Conservation (phyloP, 2,888 invertebrate species). For the Hylaea fasciaria region DNA sequence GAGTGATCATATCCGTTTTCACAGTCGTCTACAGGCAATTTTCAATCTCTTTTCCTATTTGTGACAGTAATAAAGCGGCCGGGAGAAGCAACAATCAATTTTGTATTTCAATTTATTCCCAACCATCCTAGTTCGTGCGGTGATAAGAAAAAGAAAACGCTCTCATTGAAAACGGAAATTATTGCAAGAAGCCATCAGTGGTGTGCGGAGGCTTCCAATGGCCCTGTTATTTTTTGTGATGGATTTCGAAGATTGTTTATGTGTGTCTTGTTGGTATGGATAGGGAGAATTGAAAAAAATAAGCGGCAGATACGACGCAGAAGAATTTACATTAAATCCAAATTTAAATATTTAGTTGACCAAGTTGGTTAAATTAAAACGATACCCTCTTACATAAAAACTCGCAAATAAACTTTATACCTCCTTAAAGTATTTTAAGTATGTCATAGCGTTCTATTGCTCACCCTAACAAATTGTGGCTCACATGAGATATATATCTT, state of each 20-base stretch:
- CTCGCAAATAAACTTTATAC: too few species aligned
- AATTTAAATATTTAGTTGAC: too few species aligned
- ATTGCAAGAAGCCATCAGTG: slow-evolving; percentile 84
- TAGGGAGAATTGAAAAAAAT: background rate
- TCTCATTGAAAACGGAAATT: slow-evolving; percentile 85
- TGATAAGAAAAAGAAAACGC: slow-evolving; percentile 84
- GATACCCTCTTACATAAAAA: too few species aligned
- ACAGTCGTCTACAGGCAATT: slow-evolving; percentile 74
- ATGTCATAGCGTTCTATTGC: too few species aligned
- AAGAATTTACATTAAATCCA: too few species aligned
- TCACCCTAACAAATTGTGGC: too few species aligned
- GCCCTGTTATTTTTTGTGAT: slow-evolving; percentile 50
- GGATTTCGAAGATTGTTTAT: slow-evolving; percentile 25
- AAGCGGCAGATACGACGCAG: background rate
- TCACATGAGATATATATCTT: too few species aligned
- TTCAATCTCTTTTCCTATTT: slow-evolving; percentile 83
- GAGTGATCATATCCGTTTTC: slow-evolving; percentile 60
- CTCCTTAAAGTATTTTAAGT: too few species aligned
- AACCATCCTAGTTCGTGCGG: slow-evolving; percentile 83
- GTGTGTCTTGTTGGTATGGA: background rate
- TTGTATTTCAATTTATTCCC: slow-evolving; percentile 85
- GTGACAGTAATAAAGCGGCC: slow-evolving; percentile 84
- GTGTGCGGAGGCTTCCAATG: slow-evolving; percentile 73
- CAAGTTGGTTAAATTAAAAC: too few species aligned
- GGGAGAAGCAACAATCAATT: slow-evolving; percentile 85